Evolutionary conservation across 2,797 vertebrate species (phyloP).

Genomic region (Glyptemys insculpta): DNA sequence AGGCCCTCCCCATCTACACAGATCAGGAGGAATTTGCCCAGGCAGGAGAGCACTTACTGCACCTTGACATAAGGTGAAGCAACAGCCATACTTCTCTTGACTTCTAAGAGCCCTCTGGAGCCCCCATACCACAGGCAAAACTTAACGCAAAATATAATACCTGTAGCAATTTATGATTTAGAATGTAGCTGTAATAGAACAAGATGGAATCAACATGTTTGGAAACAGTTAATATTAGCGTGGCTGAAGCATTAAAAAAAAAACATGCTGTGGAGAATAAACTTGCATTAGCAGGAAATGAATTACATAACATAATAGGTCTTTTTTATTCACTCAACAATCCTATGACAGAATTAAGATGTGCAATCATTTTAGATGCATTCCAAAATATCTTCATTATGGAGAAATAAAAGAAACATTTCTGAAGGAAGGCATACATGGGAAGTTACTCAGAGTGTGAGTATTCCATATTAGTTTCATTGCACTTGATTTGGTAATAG

Average conservation of each 20-base stretch:
- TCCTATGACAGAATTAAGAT: neutral
- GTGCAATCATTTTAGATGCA: rapidly evolving
- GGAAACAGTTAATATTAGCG: neutral
- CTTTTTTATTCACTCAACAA: neutral
- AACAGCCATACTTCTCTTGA: no score
- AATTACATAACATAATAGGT: neutral
- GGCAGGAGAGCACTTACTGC: neutral
- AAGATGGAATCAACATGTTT: neutral
- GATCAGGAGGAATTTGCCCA: neutral
- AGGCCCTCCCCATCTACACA: neutral
- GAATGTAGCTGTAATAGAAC: neutral
- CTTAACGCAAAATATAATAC: neutral
- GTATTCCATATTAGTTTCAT: neutral
- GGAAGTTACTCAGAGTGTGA: neutral
- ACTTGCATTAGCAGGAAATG: neutral
- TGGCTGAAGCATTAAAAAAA: neutral
- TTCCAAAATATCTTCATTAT: neutral
- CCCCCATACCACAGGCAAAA: no score
- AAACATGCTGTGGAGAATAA: no score
- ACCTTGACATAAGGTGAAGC: no score
- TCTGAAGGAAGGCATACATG: neutral
- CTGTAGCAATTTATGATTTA: neutral
- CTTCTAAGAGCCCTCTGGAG: no score
- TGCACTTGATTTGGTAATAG: neutral
- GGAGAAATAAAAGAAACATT: neutral